Evolutionary conservation across 2,113 vertebrate species (phyloP), one percentile per base, ranked within the genome.

Genomic region (Epinephelus moara): DNA sequence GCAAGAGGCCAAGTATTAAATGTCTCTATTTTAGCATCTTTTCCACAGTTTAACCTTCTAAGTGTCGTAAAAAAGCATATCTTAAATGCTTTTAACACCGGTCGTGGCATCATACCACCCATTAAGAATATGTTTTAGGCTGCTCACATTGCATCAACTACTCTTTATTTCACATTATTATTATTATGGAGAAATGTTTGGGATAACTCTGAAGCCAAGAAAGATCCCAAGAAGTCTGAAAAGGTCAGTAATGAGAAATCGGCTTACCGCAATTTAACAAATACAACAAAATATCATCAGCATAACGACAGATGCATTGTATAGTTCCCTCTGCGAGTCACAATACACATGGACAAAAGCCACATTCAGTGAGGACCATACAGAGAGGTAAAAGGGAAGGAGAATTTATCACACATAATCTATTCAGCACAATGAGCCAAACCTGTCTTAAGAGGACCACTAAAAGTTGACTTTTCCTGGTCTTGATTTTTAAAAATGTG

Each of bases 241-340:
- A 53, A 2, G 33, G 9, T 42, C 56, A 30, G 11, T 52, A 25
- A 33, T 49, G 14, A 74, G 27, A 12, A 37, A 47, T 55, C 14
- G 6, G 18, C 9, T 57, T n/a, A 50, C 18, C 12, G 6, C 14
- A n/a, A 23, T 63, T 57, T 30, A 10, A 79, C 15, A 66, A 14
- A 37, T 75, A 80, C 5, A 75, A 53, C 14, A 21, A 23, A 53
- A 21, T 53, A 42, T 71, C 67, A 69, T 78, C 85, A 60, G 30
- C 69, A 74, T 85, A 68, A 49, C 2, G 6, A 68, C 13, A 71
- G 14, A 66, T 23, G 2, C 13, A 30, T 13, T 50, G 6, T 64
- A 18, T n/a, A 10, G 60, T 47, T 52, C 12, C 52, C 60, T 30
- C 19, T 49, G 19, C 21, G 25, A 7, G 70, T 47, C 17, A 19